Conservation (phyloP, 2,888 invertebrate species). For the Ornithoptera priamus region DNA sequence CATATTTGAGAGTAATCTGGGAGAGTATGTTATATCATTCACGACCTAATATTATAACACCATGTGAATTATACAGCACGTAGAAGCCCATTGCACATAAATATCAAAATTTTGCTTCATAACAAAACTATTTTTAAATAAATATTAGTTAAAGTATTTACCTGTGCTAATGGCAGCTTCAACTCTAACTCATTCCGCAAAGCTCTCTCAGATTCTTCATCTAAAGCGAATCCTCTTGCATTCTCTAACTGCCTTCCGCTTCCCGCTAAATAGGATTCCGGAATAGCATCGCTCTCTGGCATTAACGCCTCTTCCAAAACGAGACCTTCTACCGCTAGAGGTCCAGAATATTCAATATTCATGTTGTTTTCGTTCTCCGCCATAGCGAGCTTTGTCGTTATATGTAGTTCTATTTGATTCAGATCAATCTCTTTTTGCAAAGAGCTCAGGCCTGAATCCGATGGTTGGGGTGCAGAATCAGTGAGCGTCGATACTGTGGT, state of each 20-base stretch:
- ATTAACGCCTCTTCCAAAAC: slow-evolving; percentile 47
- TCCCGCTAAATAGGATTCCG: slow-evolving; percentile 65
- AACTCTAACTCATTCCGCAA: slow-evolving; percentile 85
- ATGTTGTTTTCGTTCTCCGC: slow-evolving; percentile 77
- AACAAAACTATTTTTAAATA: background rate
- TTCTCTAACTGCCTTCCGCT: slow-evolving; percentile 76
- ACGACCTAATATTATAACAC: no score
- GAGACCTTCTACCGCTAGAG: slow-evolving; percentile 60
- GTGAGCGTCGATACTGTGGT: slow-evolving; percentile 33
- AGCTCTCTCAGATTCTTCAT: slow-evolving; percentile 86
- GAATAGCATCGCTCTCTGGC: slow-evolving; percentile 51
- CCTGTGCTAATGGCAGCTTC: slow-evolving; percentile 85
- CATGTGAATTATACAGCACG: no score
- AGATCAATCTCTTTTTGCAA: slow-evolving; percentile 58
- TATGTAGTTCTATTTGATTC: slow-evolving; percentile 69
- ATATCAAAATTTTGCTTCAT: no score
- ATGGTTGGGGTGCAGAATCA: slow-evolving; percentile 25
- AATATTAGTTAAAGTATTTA: slow-evolving; percentile 41
- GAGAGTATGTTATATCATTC: no score
- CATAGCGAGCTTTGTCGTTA: slow-evolving; percentile 73
- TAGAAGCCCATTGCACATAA: no score
- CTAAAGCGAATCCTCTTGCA: slow-evolving; percentile 79
- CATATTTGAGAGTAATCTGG: no score
- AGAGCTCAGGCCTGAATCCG: slow-evolving; percentile 40
- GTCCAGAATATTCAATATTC: slow-evolving; percentile 74